A percentile compares a stretch with the other conserved stretches of the same genome.
These are phyloP conservation scores for Rhynchonycteris naso DNA, from an alignment of 2,797 vertebrate genomes.

Conservation along the genomic window DNA sequence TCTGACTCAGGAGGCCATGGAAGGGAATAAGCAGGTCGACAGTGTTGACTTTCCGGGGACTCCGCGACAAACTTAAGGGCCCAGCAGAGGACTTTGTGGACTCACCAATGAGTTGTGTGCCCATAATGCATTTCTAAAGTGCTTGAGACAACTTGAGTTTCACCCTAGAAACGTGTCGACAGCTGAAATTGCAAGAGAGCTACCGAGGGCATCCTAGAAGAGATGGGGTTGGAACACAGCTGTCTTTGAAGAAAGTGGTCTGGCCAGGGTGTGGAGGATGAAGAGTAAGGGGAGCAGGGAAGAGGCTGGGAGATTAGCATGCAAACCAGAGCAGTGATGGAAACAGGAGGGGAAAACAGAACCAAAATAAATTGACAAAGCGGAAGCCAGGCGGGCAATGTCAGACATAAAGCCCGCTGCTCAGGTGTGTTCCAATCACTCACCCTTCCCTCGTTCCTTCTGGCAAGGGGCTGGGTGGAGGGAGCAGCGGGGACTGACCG, in stretches of 20 bases:
- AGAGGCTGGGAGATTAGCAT: background rate
- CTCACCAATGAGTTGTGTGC: background rate
- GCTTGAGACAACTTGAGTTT: background rate
- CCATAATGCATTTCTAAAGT: background rate
- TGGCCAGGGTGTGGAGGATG: background rate
- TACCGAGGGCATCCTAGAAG: fast-evolving
- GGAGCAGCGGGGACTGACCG: too few species aligned
- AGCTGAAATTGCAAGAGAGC: background rate
- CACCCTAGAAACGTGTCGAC: fast-evolving
- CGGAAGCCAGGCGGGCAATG: background rate
- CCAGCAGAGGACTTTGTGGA: background rate
- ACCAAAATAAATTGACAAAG: background rate
- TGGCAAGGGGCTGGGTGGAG: background rate
- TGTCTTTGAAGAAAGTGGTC: background rate
- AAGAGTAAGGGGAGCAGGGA: background rate
- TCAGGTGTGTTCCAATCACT: fast-evolving
- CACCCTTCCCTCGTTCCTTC: background rate
- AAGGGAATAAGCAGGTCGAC: constrained; percentile 22
- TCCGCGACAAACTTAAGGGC: background rate
- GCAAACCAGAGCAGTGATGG: background rate
- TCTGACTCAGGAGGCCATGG: constrained; percentile 54
- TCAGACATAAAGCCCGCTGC: background rate
- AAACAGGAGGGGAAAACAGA: background rate
- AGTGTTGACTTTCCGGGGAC: constrained; percentile 11
- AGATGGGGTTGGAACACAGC: background rate